phyloP scores from a whole-genome alignment of 2,888 invertebrate genomes.

The Trissolcus brochymenae region DNA sequence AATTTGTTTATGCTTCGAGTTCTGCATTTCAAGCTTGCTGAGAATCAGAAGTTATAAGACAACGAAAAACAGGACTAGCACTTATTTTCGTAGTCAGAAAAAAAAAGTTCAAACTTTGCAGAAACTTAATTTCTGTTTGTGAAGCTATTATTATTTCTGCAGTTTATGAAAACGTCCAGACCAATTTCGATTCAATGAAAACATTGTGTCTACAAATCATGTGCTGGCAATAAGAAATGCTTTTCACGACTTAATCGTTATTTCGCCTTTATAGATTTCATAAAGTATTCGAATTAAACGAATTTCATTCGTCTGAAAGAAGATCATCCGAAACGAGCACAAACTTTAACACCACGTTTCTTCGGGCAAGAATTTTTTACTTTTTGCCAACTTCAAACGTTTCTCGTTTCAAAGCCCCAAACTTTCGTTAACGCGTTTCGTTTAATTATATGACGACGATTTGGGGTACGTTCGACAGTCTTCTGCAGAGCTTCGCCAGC shows the following conservation, averaged over 20 bases:
- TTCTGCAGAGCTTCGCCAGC: conserved; percentile 4
- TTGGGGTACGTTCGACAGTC: conserved; percentile 15
- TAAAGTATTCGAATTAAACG: conserved; percentile 16
- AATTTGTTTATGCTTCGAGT: conserved; percentile 21
- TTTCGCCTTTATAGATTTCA: conserved; percentile 41
- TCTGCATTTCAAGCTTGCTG: conserved; percentile 16
- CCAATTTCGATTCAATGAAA: too few species aligned
- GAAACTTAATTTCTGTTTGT: too few species aligned
- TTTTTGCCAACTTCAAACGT: conserved; percentile 25
- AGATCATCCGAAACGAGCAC: conserved; percentile 7
- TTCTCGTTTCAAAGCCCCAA: conserved; percentile 17
- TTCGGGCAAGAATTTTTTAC: conserved; percentile 29
- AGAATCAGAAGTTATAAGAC: too few species aligned
- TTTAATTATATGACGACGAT: conserved; percentile 23
- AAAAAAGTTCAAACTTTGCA: too few species aligned
- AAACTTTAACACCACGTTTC: conserved; percentile 23
- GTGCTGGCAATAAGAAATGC: conserved; percentile 1
- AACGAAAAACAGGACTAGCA: too few species aligned
- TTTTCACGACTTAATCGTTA: conserved; percentile 45
- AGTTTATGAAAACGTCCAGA: too few species aligned
- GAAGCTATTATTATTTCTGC: too few species aligned
- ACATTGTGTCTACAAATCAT: too few species aligned
- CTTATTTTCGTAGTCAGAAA: too few species aligned
- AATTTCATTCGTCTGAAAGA: conserved; percentile 17
- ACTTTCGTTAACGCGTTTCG: conserved; percentile 20